A percentile compares a stretch with the other conserved stretches of the same genome.
phyloP scores from a whole-genome alignment of 1,140 invertebrate species.

The Venturia canescens region DNA sequence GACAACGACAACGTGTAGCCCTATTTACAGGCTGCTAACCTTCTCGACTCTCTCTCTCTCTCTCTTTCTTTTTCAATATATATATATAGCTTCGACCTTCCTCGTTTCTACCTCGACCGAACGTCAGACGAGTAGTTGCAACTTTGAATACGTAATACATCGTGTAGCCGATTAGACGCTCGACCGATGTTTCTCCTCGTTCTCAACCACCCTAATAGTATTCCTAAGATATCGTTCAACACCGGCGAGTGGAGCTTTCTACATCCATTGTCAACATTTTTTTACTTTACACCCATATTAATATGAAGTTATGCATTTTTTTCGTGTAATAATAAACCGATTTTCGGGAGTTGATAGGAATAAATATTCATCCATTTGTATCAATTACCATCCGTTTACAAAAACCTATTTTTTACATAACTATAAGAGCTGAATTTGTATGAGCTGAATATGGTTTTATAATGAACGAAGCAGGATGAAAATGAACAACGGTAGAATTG shows the following conservation, averaged over 20 bases:
- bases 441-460: too few relatives aligned
- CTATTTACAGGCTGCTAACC: constrained; percentile 61
- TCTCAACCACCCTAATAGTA: constrained; percentile 52
- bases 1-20: constrained; percentile 54
- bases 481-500: constrained; percentile 4
- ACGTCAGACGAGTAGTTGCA: constrained; percentile 61
- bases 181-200: constrained; percentile 52
- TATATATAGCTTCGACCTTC: constrained; percentile 23
- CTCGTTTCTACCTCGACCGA: constrained; percentile 40
- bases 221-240: constrained; percentile 46
- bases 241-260: constrained; percentile 43
- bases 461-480: neutral
- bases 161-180: constrained; percentile 59
- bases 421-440: too few relatives aligned
- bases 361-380: too few relatives aligned
- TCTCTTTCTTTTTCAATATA: neutral
- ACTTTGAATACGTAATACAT: constrained; percentile 64
- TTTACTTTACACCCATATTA: neutral
- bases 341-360: too few relatives aligned
- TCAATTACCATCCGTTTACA: too few relatives aligned
- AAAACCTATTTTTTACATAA: too few relatives aligned
- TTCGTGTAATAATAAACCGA: too few relatives aligned
- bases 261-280: neutral
- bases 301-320: too few relatives aligned
- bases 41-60: constrained; percentile 55